Evolutionary conservation across 2,888 invertebrate species (phyloP), one percentile per base, ranked within the genome.

Genomic region (Phalera bucephala): DNA sequence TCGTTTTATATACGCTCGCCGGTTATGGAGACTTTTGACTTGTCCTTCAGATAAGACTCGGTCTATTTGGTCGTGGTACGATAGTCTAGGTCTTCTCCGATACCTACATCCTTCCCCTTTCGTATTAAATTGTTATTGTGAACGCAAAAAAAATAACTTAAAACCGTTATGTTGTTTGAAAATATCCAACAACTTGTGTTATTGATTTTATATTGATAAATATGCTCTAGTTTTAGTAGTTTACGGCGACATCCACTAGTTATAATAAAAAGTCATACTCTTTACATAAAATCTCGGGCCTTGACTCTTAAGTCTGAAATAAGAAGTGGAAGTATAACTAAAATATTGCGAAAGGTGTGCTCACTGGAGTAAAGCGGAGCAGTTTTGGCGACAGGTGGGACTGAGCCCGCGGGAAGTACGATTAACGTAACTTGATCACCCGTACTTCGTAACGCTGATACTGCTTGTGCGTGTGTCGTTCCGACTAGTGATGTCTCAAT

Each of bases 381-480:
- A 38, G 86, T 79, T 59, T 80, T 74, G 1, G 85, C 64, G 1
- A 82, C 74, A n/a, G 84, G 76, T 19, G 88, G 85, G 9, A 87
- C 73, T 1, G 84, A 79, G 1, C 84, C 84, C 1, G 89, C 87
- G 0, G 90, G 82, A 2, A 90, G 41, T 7, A 90, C 89, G 0
- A 90, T 76, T 13, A 90, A 62, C 1, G 90, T 89, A 5, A 90
- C 86, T 39, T 87, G 82, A 31, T 90, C 90, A 8, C 90, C 88
- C 1, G 90, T 88, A 35, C 79, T 88, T 32, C 90, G 67, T 36
- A 90, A 60, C 8, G 90, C 84, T 10, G 84, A 59, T 1, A 90
- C 90, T 0, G 90, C 90, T 60, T 87, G 77, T 1, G 89, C 90
- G 37, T 90, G 90, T 2, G 89, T 89, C 10, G 86, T 88, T 15